Evolutionary conservation across 2,888 invertebrate species (phyloP).

Genomic region (Cylloceria caligata): DNA sequence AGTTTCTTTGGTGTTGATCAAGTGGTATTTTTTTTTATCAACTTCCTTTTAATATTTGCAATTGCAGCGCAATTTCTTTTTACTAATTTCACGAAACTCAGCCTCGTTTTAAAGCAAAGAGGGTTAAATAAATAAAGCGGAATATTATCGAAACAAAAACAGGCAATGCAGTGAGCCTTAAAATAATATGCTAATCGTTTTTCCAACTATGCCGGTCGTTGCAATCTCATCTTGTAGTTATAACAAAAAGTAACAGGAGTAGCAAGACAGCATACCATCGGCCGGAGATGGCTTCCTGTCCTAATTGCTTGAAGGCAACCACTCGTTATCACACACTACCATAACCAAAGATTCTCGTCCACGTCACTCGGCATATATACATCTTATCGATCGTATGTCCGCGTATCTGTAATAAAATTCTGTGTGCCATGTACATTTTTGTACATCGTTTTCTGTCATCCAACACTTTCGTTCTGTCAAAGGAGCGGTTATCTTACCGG

Average conservation of each 20-base stretch:
- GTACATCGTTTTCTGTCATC: conserved; percentile 28
- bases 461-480: conserved; percentile 3
- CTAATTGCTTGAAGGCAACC: conserved; percentile 74
- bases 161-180: conserved; percentile 46
- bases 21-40: too few relatives aligned
- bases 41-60: too few relatives aligned
- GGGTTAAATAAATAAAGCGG: neutral
- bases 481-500: conserved; percentile 19
- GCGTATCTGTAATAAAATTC: conserved; percentile 56
- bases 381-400: conserved; percentile 69
- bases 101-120: conserved; percentile 18
- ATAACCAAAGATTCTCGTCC: conserved; percentile 50
- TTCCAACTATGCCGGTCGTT: conserved; percentile 57
- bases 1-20: too few relatives aligned
- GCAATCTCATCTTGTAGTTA: conserved; percentile 46
- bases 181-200: conserved; percentile 62
- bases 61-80: too few relatives aligned
- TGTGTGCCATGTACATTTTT: conserved; percentile 8
- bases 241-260: conserved; percentile 52
- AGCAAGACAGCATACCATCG: conserved; percentile 60
- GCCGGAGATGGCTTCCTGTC: conserved; percentile 72
- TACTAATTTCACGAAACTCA: too few relatives aligned
- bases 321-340: conserved; percentile 69
- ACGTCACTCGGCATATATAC: conserved; percentile 56
- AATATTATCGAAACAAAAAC: conserved; percentile 46